Percentiles rank a stretch among this genome's conserved stretches.
Evolutionary conservation across 2,113 vertebrate genomes (phyloP).

Genomic region (Platanista minor): DNA sequence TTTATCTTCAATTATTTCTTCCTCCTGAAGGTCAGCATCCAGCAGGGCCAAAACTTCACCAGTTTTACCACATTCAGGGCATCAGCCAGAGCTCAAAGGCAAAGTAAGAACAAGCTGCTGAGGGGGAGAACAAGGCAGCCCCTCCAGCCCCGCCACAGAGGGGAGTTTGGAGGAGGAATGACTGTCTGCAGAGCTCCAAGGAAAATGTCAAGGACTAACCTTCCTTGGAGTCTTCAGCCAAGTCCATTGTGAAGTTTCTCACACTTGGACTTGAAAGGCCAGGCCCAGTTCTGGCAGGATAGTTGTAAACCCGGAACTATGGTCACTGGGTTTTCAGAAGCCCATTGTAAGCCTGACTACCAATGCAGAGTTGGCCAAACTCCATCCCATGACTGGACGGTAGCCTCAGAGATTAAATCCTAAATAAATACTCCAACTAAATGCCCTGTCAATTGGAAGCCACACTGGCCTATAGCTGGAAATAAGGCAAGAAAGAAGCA

Average conservation of each 20-base stretch:
- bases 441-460: neutral
- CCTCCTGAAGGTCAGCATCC: neutral
- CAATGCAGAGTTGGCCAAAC: neutral
- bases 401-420: neutral
- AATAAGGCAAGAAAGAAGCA: neutral
- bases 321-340: neutral
- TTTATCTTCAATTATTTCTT: neutral
- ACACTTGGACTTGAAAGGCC: neutral
- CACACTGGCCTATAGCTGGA: neutral
- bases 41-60: rapidly evolving
- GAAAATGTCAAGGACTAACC: neutral
- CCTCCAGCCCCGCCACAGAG: neutral
- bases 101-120: rapidly evolving
- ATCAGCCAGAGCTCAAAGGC: neutral
- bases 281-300: neutral
- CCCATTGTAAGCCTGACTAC: slow-evolving; percentile 5
- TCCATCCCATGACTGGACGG: neutral
- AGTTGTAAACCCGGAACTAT: neutral
- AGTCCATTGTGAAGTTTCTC: neutral
- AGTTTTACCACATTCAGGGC: too few relatives aligned
- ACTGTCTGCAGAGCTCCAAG: neutral
- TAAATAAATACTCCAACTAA: neutral
- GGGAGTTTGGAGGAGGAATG: neutral
- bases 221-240: neutral
- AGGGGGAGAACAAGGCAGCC: neutral